Evolutionary conservation across 1,140 invertebrate genomes (phyloP), one percentile per base, ranked within the genome.

Genomic region (Drosophila lowei): DNA sequence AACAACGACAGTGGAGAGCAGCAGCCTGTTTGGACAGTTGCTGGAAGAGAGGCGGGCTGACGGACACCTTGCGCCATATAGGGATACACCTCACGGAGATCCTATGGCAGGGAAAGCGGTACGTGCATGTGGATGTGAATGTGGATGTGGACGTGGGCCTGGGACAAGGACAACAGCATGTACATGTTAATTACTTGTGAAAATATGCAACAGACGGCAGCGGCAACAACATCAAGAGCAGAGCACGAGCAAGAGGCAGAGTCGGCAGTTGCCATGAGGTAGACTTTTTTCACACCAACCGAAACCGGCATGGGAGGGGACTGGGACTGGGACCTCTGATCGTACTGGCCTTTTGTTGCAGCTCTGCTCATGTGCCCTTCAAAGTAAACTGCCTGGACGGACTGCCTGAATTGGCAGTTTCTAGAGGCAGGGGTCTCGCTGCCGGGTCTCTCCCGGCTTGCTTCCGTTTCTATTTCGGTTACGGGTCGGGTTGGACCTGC

Each of bases 151-250:
- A 43, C 42, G 55, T 72, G 48, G 65, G 77, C 48, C 50, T 25
- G 55, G 72, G 38, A 66, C 77, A 80, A 77, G 80, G 81, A 85
- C 81, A 81, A 79, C 81, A 77, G 72, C 83, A 61, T 71, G 83
- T 81, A 86, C 81, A 86, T 86, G 81, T 88, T 86, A 86, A 86
- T 86, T 86, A 86, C 81, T 86, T 86, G 81, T 86, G 83, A 86
- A 86, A 86, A 86, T 86, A 86, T 88, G 83, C 81, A 86, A 88
- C 81, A 86, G 77, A 85, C 81, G 73, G 80, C 60, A 58, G 15
- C 48, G 68, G 34, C 71, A 46, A 52, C 46, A 52, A 30, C 56
- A 52, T 8, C 52, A 41, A 23, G 47, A 59, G 7, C 28, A 23
- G 47, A 59, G 7, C 28, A 30, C 7, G 7, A 9, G 7, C 30